These are phyloP conservation scores for Drosophila novamexicana DNA, from an alignment of 1,140 invertebrate genomes.

Conservation along the genomic window DNA sequence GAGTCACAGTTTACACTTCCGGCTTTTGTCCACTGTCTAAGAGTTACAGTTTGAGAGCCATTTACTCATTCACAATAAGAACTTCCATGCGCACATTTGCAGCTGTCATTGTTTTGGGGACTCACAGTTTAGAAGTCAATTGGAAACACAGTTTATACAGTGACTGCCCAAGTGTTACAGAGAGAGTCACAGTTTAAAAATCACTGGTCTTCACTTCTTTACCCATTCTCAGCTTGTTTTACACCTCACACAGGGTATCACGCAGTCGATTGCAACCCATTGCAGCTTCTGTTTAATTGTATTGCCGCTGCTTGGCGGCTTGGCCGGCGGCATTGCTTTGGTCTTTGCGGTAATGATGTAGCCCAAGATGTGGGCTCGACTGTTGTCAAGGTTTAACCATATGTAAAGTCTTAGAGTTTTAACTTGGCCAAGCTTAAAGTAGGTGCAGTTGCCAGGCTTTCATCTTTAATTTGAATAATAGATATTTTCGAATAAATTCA, in stretches of 20 bases:
- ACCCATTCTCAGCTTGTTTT: neutral
- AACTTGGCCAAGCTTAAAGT: neutral
- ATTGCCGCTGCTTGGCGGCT: slow-evolving; percentile 11
- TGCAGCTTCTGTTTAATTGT: slow-evolving; percentile 5
- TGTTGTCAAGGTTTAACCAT: slow-evolving; percentile 9
- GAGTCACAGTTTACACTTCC: no score
- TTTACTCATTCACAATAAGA: no score
- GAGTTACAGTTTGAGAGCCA: no score
- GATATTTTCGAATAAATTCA: slow-evolving; percentile 53
- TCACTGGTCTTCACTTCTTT: neutral
- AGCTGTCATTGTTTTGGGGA: no score
- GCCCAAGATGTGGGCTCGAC: slow-evolving; percentile 18
- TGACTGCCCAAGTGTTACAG: no score
- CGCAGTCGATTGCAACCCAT: neutral
- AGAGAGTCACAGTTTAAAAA: neutral
- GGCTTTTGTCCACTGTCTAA: no score
- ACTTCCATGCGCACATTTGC: no score
- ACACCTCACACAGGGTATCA: neutral
- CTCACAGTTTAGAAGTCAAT: no score
- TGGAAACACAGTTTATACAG: no score
- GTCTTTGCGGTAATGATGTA: slow-evolving; percentile 13
- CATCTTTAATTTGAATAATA: slow-evolving; percentile 8
- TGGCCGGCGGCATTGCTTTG: slow-evolving; percentile 20
- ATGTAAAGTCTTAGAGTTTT: slow-evolving; percentile 11
- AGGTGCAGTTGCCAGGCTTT: slow-evolving; percentile 11